These are phyloP conservation scores for Tinamus guttatus DNA, from an alignment of 2,113 vertebrate species.

Conservation along the genomic window DNA sequence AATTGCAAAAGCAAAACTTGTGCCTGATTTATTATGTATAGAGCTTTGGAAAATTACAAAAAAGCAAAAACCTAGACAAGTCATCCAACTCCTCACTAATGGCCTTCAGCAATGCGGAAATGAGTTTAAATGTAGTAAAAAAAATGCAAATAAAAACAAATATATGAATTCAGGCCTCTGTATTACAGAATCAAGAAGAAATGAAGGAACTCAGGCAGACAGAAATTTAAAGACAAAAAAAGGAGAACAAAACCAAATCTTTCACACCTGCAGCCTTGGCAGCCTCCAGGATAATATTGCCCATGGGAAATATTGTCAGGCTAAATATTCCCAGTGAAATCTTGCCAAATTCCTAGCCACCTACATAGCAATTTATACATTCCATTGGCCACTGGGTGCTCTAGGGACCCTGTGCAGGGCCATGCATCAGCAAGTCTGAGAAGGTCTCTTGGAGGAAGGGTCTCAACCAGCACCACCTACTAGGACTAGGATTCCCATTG, in stretches of 20 bases:
- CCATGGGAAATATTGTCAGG: not conserved
- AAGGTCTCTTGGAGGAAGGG: not conserved
- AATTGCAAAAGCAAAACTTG: conserved; percentile 16
- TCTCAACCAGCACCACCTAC: not conserved
- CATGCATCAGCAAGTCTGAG: not conserved
- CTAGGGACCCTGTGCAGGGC: no score
- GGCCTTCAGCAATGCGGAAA: conserved; percentile 9
- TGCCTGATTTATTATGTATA: conserved; percentile 44
- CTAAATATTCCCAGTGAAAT: not conserved
- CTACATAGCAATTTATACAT: not conserved
- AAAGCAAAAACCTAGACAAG: conserved; percentile 28
- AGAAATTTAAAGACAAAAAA: not conserved
- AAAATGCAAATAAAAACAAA: conserved; percentile 58
- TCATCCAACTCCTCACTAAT: conserved; percentile 13
- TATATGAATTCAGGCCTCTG: not conserved
- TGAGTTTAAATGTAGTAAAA: conserved; percentile 40
- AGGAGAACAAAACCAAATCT: not conserved
- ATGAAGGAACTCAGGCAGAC: not conserved
- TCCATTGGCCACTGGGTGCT: fast-evolving
- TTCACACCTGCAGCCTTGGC: not conserved
- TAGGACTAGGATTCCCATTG: not conserved
- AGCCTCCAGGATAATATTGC: not conserved
- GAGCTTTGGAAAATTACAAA: conserved; percentile 27
- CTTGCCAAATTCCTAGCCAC: not conserved
- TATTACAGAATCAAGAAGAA: conserved; percentile 31